phyloP scores from a whole-genome alignment of 1,140 invertebrate genomes.

The Diabrotica undecimpunctata region DNA sequence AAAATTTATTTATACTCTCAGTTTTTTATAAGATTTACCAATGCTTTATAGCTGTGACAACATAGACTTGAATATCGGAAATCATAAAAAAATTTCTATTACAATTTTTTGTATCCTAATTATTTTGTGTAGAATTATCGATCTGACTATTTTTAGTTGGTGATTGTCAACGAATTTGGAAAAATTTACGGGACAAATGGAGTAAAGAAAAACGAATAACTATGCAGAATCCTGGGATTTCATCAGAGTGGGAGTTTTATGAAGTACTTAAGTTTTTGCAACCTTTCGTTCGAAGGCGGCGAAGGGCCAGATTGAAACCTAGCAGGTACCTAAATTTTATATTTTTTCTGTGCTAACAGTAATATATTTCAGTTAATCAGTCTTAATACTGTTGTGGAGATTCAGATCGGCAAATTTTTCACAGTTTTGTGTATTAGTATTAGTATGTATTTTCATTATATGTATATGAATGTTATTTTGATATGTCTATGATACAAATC shows the following conservation, averaged over 20 bases:
- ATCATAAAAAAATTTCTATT: not conserved
- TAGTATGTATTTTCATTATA: not conserved
- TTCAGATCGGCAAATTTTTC: too few relatives aligned
- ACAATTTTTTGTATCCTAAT: not conserved
- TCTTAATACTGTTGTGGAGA: not conserved
- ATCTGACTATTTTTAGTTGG: not conserved
- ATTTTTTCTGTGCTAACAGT: not conserved
- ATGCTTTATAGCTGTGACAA: not conserved
- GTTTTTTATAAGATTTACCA: too few relatives aligned
- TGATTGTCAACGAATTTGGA: conserved; percentile 11
- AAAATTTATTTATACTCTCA: too few relatives aligned
- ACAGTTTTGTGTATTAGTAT: not conserved
- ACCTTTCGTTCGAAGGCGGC: not conserved
- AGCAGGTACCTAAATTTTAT: not conserved
- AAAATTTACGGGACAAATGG: conserved; percentile 12
- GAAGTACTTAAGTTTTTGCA: conserved; percentile 7
- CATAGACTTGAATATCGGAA: not conserved
- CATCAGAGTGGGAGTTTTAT: conserved; percentile 12
- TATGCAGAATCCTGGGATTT: not conserved
- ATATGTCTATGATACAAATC: not conserved
- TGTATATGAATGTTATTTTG: not conserved
- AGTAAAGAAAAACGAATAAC: conserved; percentile 5
- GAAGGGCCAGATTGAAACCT: not conserved
- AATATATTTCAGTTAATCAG: not conserved
- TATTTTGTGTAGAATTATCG: too few relatives aligned